These are phyloP conservation scores for Rhynchomys soricoides DNA, from an alignment of 2,113 vertebrate genomes.

Conservation along the genomic window DNA sequence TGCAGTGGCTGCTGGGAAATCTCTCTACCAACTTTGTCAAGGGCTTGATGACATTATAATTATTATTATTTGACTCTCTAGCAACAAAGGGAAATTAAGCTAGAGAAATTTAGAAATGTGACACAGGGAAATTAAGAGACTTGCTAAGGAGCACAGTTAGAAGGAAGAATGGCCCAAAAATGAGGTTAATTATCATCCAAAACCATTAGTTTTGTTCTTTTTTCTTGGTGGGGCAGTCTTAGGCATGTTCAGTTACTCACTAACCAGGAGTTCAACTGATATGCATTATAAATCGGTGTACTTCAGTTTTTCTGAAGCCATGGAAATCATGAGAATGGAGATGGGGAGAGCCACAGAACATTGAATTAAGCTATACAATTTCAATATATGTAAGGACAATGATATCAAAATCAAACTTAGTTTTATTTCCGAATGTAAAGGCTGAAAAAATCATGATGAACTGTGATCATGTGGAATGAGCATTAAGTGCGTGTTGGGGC, in stretches of 20 bases:
- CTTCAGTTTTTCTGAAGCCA: constrained; percentile 29
- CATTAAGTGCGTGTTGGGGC: neutral
- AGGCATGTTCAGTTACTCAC: neutral
- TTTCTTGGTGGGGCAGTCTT: neutral
- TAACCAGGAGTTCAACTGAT: constrained; percentile 33
- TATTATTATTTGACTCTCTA: neutral
- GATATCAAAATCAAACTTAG: constrained; percentile 20
- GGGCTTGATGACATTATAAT: neutral
- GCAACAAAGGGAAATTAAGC: neutral
- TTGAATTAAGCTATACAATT: neutral
- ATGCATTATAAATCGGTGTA: neutral
- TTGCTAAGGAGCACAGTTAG: constrained; percentile 6
- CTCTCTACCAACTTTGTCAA: neutral
- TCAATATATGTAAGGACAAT: constrained; percentile 51
- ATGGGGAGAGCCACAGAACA: neutral
- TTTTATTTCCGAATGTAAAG: neutral
- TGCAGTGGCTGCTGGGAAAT: neutral
- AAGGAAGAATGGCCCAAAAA: neutral
- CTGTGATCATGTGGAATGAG: neutral
- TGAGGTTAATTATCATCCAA: neutral
- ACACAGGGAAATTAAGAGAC: neutral
- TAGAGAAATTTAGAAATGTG: neutral
- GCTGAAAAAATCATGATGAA: neutral
- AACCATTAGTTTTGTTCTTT: constrained; percentile 33
- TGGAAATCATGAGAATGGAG: neutral